Evolutionary conservation across 2,888 invertebrate genomes (phyloP), one percentile per base, ranked within the genome.

Genomic region (Volucella zonaria): DNA sequence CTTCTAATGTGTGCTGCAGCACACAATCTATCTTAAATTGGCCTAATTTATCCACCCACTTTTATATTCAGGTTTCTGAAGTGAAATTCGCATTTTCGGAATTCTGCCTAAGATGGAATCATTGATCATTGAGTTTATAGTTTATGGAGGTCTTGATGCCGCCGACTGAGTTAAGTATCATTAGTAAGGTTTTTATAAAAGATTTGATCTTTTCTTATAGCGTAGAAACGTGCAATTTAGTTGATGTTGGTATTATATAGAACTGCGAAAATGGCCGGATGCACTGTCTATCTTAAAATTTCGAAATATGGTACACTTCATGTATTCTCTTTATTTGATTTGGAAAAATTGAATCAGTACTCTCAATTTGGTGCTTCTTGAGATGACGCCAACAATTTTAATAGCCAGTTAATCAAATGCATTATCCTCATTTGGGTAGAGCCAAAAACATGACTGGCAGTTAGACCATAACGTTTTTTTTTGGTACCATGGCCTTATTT

Each of bases 21-120:
- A 58, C 43, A 80, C 51, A 85, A 67, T 58, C 75, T 71, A 71
- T 73, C 71, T 76, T 56, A 81, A 85, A 85, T 85, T 85, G 81
- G 73, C 58, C 85, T 81, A 80, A 85, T 85, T 85, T 81, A 76
- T 77, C 81, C 85, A 76, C 85, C 85, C 76, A 58, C 81, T 81
- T 85, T 85, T 71, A 54, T 71, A 67, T 59, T 59, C 3, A n/a
- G 4, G 23, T 42, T 10, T 18, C 23, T 43, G 15, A 18, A 67
- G 51, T 14, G 54, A 64, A 79, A 47, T 82, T 83, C 54, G 82
- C 78, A 78, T 68, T 54, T 74, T 79, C 0, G 42, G 64, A 68
- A 52, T 31, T 58, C 73, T 62, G 15, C 40, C 58, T 73, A 76
- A 64, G 62, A 81, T 85, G 73, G 68, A 85, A 85, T 81, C 73